Conservation (phyloP, 2,113 vertebrate species). For the Labeo rohita region DNA sequence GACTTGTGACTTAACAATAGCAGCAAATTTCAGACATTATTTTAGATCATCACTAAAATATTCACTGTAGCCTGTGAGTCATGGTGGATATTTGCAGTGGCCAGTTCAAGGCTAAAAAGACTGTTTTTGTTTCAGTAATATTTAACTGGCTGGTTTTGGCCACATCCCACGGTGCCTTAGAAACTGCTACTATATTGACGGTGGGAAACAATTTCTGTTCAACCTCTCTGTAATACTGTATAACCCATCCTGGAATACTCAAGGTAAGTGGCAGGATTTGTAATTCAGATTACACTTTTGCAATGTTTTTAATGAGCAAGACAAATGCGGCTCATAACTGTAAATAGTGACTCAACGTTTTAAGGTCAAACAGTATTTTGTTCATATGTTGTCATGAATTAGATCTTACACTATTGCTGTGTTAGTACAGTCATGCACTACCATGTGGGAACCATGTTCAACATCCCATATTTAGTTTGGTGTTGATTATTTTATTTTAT, state of each 20-base stretch:
- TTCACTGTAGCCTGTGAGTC: conserved; percentile 50
- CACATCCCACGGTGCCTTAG: conserved; percentile 36
- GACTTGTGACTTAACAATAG: background rate
- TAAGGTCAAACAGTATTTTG: background rate
- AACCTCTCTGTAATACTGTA: background rate
- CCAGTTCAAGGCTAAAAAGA: conserved; percentile 61
- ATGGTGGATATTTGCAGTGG: conserved; percentile 52
- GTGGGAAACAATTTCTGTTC: background rate
- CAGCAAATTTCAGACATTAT: background rate
- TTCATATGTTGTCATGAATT: background rate
- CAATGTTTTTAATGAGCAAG: background rate
- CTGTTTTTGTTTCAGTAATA: conserved; percentile 65
- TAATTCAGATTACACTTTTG: background rate
- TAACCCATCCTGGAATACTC: background rate
- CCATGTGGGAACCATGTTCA: background rate
- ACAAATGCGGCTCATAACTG: background rate
- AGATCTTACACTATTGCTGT: background rate
- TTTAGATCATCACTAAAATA: conserved; percentile 2
- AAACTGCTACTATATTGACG: background rate
- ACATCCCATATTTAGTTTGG: background rate
- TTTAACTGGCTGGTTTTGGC: conserved; percentile 68
- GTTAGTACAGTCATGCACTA: background rate
- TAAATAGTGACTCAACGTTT: background rate
- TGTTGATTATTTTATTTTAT: too few species aligned
- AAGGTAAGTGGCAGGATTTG: conserved; percentile 19